Evolutionary conservation across 2,113 vertebrate species (phyloP), one percentile per base, ranked within the genome.

Genomic region (Buteo buteo): DNA sequence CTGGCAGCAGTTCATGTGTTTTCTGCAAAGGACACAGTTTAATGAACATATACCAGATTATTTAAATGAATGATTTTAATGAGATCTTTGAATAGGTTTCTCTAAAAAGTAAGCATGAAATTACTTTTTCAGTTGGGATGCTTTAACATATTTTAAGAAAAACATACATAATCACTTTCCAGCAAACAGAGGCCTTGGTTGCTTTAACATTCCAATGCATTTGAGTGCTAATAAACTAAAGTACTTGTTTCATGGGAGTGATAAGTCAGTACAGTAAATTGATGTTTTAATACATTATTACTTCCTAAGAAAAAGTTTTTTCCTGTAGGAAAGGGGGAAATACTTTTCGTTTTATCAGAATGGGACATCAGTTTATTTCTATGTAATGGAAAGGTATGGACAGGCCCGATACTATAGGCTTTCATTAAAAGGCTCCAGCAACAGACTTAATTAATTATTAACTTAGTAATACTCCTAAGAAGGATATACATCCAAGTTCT

Each of bases 1-100:
- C 97, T 98, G 96, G 97, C 94, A 97, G 79, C 7, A 81, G 59
- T 97, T 98, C 57, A 36, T 90, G 81, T 80, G 44, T 95, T 96
- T 96, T 97, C 87, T 96, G 93, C 91, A 96, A 96, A 97, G 91
- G 97, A 97, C 79, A 92, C 66, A 96, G 88, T 88, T 96, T 98
- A 97, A 96, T 98, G 97, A 98, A 95, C 93, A 93, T 97, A 97
- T 90, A 97, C 2, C 25, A 94, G 90, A 97, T 98, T 97, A 98
- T 98, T 98, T 97, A 98, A 98, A 98, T 97, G 72, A 97, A 97
- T 97, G 72, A 50, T 91, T 98, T 98, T 98, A 98, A 98, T 98
- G 93, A 97, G 87, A 97, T 97, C 88, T 98, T 98, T 96, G 94
- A 98, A 97, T 93, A 96, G 77, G 28, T 97, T 96, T 97, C 92